Percentiles rank a stretch among this genome's conserved stretches.
These are phyloP conservation scores for Recurvirostra avosetta DNA, from an alignment of 2,113 vertebrate species.

Conservation along the genomic window DNA sequence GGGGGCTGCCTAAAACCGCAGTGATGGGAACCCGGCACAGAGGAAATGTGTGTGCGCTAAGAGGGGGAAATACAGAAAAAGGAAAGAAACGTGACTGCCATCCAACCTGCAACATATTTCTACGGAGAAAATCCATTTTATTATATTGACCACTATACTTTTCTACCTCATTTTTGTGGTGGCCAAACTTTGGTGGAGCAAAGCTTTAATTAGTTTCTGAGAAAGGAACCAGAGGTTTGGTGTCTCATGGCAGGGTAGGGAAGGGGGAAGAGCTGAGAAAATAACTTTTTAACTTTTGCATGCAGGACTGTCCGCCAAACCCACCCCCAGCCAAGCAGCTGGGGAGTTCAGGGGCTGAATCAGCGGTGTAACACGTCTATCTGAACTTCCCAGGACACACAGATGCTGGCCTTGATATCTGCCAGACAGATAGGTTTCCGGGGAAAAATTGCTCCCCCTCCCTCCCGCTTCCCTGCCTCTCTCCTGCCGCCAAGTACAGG, in stretches of 20 bases:
- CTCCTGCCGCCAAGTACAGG: neutral
- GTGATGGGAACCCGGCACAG: neutral
- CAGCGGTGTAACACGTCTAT: accelerated
- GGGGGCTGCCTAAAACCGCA: neutral
- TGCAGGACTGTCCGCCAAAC: neutral
- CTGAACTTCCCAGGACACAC: neutral
- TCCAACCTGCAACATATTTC: neutral
- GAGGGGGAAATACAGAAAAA: neutral
- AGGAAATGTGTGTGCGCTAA: neutral
- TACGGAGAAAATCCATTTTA: neutral
- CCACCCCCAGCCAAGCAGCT: neutral
- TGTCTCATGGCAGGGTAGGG: neutral
- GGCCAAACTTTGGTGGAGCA: neutral
- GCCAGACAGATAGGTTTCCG: neutral
- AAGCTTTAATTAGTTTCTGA: neutral
- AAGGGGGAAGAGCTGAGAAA: neutral
- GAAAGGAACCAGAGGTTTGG: neutral
- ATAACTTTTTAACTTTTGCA: neutral
- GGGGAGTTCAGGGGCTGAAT: neutral
- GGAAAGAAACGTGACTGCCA: neutral
- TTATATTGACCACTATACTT: neutral
- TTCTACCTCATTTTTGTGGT: accelerated
- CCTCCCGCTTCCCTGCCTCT: neutral
- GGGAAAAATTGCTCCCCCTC: neutral
- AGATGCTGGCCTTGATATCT: neutral